Conservation (phyloP, 2,113 vertebrate species). For the human (Homo sapiens) region GRCh38 chr11:106587001-106587500, state of each 20-base stretch:
- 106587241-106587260: background rate
- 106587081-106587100: too few relatives aligned
- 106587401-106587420: background rate
- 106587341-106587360: background rate
- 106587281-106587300: background rate
- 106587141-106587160: background rate
- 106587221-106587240: background rate
- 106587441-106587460: background rate
- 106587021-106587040: background rate
- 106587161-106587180: background rate
- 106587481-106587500: background rate
- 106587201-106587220: background rate
- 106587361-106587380: background rate
- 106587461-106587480: background rate
- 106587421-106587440: background rate
- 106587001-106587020: background rate
- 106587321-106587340: background rate
- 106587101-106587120: accelerated
- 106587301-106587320: background rate
- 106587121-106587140: background rate
- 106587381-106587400: background rate
- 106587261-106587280: background rate
- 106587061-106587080: background rate
- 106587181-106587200: background rate
- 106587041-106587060: background rate